These are phyloP conservation scores for Emydura subglobosa DNA, from an alignment of 2,113 vertebrate species.

Conservation along the genomic window DNA sequence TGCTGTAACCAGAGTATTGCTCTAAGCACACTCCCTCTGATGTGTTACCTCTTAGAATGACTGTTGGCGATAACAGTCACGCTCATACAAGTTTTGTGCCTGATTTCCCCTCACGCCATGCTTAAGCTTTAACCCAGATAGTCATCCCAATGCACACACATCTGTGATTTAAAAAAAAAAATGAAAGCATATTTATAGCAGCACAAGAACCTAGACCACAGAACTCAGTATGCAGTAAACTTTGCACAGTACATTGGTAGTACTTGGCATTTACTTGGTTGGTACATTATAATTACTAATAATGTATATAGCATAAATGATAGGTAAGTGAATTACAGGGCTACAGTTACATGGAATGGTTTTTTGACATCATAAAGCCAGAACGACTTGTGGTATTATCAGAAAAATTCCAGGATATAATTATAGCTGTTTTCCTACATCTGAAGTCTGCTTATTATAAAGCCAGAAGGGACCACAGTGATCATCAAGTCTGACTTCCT, in stretches of 20 bases:
- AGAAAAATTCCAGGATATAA: background rate
- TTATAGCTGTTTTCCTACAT: background rate
- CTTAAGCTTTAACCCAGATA: fast-evolving
- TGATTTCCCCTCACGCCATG: fast-evolving
- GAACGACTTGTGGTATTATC: background rate
- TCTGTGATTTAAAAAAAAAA: background rate
- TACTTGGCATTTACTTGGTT: background rate
- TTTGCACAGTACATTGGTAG: background rate
- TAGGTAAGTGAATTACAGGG: background rate
- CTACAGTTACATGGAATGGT: fast-evolving
- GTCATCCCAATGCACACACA: background rate
- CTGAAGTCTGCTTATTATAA: background rate
- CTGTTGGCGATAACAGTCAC: fast-evolving
- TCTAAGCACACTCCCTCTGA: background rate
- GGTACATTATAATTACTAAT: background rate
- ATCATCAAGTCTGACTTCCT: background rate
- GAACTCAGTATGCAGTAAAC: background rate
- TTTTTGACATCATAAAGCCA: background rate
- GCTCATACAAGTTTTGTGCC: fast-evolving
- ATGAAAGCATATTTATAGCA: background rate
- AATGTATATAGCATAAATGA: background rate
- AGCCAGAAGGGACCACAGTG: background rate
- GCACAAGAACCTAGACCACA: background rate
- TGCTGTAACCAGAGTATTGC: background rate
- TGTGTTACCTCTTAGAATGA: background rate